Evolutionary conservation across 2,797 vertebrate genomes (phyloP), one percentile per base, ranked within the genome.

Genomic region (Phalloptychus januarius): DNA sequence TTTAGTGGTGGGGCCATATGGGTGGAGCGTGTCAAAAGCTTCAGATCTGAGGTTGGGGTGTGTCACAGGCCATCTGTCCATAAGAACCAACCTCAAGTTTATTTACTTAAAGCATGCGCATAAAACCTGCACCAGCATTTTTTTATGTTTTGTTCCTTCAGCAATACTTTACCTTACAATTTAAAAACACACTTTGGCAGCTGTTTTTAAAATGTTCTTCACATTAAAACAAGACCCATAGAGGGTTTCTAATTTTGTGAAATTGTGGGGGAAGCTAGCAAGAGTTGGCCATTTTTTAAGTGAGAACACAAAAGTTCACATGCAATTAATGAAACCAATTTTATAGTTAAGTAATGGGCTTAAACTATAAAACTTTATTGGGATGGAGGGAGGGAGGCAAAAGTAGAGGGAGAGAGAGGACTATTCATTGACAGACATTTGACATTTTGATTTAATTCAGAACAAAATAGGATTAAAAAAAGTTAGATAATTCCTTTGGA

Each of bases 11-110:
- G 71, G 56, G 79, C 71, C 52, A 75, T 50, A 58, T 78, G 87
- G 71, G 81, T 81, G 82, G 76, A 70, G 69, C 38, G 31, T 31
- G 50, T 81, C 76, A 63, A 25, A 79, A 44, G 40, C 72, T 71
- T 31, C 45, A 25, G 74, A 71, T 79, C 1, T 44, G 52, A 3
- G 72, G 61, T 70, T 45, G 67, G 70, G 76, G 80, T 50, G 4
- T 70, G 40, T 74, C 71, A 67, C 36, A 31, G 52, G 81, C 87
- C 90, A 91, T 87, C 91, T 91, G 86, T 85, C 54, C 46, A 76
- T 75, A 79, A 76, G 76, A 33, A 83, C 75, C 82, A n/a, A 76
- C 46, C 77, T 52, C 61, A 84, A 78, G 75, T 85, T 79, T 65
- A 77, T 79, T 80, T 44, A 65, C 79, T 48, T 48, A 50, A 72